Evolutionary conservation across 2,113 vertebrate genomes (phyloP).

Genomic region (Brachypodius melanocephalos): DNA sequence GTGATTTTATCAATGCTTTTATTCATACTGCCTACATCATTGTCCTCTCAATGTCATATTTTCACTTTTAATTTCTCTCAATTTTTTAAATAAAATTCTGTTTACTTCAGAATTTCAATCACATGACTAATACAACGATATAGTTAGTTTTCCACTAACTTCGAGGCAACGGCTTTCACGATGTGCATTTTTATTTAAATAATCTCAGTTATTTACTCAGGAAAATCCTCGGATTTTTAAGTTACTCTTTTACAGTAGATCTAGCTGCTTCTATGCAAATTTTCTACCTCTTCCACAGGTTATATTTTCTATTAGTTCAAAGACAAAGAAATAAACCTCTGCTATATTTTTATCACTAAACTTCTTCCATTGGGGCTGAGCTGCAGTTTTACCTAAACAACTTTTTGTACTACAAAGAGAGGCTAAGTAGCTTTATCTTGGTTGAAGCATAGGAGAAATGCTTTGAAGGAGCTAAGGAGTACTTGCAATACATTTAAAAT

Average conservation of each 20-base stretch:
- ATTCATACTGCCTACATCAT: background rate
- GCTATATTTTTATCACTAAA: background rate
- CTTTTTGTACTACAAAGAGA: background rate
- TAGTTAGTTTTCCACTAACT: background rate
- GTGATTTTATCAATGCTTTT: background rate
- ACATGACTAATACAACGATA: background rate
- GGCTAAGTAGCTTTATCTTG: background rate
- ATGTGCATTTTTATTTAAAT: background rate
- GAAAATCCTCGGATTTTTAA: background rate
- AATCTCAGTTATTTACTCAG: background rate
- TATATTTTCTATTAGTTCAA: background rate
- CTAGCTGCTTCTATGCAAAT: background rate
- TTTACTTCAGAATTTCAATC: background rate
- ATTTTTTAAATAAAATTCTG: background rate
- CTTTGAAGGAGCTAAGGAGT: background rate
- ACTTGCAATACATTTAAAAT: background rate
- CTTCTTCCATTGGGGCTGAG: background rate
- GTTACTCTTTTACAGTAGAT: background rate
- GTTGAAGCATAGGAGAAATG: background rate
- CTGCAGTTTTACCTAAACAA: background rate
- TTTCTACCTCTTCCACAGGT: background rate
- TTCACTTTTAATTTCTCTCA: background rate
- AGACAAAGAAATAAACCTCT: background rate
- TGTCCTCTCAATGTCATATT: background rate
- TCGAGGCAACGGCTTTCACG: background rate